Base-by-base conservation (phyloP, 2,113 vertebrate genomes). In the Cranoglanis bouderius region DNA sequence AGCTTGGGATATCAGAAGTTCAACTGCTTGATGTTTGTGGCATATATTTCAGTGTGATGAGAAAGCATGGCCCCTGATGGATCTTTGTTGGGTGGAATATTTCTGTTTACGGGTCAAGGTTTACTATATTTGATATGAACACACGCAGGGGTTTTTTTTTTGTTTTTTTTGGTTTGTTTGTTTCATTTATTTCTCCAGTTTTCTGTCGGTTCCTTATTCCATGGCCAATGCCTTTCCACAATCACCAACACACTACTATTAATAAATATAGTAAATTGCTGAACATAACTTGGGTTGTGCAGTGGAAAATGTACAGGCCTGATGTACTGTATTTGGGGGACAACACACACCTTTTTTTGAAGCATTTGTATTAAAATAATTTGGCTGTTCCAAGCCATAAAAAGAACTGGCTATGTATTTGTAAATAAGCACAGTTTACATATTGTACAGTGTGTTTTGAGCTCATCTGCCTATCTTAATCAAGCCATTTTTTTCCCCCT, bases 351-450 rank as follows among this genome's bases (percentile, higher is more conserved):
- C 92, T 88, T 86, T 88, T 86, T 88, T 88, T 92, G 90, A 91
- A 74, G 85, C 53, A 88, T 85, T 93, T 95, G 92, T 94, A 87
- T 77, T 75, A 90, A 91, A 93, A 93, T 93, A 94, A 93, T 95
- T 95, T 95, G 96, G 96, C 95, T 96, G 94, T 96, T 96, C 95
- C 93, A 95, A 96, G 95, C 95, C 96, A 95, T 94, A 90, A 91
- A 92, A 88, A 55, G 61, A 85, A 78, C 72, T 85, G 85, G 90
- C 93, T 93, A 94, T 95, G 95, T 95, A 91, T 94, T 89, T 95
- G 93, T 96, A 95, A 91, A 90, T 93, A 91, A 93, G 92, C 94
- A 95, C 92, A 92, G 91, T 93, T 92, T 92, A 92, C 81, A 92
- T 91, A 90, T 82, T 96, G 96, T 96, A 94, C 94, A 95, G 95